Evolutionary conservation across 2,797 vertebrate species (phyloP).

Genomic region (Cirrhinus mrigala): DNA sequence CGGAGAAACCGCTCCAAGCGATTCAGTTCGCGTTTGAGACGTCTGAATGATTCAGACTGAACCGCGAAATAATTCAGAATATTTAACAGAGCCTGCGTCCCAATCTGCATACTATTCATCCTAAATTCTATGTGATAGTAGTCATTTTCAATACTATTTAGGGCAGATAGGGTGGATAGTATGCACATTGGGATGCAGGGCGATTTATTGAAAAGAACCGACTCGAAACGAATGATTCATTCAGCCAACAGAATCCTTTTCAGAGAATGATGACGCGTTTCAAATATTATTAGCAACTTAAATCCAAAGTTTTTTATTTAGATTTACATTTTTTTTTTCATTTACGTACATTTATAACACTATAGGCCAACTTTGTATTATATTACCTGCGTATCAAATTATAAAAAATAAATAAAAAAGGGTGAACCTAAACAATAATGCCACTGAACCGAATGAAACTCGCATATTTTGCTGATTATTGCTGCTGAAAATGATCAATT

Average conservation of each 20-base stretch:
- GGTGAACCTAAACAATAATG: too few relatives aligned
- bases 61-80: too few relatives aligned
- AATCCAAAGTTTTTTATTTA: background rate
- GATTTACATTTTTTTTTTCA: background rate
- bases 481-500: too few relatives aligned
- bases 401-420: background rate
- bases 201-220: background rate
- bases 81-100: too few relatives aligned
- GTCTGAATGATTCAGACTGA: background rate
- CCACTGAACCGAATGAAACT: too few relatives aligned
- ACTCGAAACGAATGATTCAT: background rate
- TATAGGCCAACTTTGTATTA: background rate
- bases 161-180: too few relatives aligned
- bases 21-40: background rate
- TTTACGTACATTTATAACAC: background rate
- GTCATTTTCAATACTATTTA: too few relatives aligned
- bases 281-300: background rate
- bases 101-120: too few relatives aligned
- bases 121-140: too few relatives aligned
- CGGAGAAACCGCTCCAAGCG: background rate
- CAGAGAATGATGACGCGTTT: background rate
- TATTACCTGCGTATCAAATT: background rate
- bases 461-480: too few relatives aligned
- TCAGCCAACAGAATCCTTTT: background rate
- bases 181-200: too few relatives aligned